phyloP scores from a whole-genome alignment of 1,140 invertebrate species.

The Zaprionus taronus region DNA sequence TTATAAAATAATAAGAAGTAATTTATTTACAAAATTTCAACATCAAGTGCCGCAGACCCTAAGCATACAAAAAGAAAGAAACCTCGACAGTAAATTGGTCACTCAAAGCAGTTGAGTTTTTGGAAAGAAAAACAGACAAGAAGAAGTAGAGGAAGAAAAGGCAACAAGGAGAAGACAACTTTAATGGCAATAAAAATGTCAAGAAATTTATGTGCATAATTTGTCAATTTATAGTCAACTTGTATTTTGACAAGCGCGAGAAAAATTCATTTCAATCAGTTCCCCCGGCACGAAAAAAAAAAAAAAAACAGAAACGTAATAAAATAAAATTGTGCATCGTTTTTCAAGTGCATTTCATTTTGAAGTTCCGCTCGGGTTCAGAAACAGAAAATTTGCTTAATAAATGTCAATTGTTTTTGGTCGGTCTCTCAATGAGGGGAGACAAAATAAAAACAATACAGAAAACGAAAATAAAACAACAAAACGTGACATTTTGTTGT shows the following conservation, averaged over 20 bases:
- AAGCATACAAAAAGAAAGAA: slow-evolving; percentile 24
- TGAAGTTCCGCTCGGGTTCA: slow-evolving; percentile 23
- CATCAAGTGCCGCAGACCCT: slow-evolving; percentile 54
- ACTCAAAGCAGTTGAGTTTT: slow-evolving; percentile 71
- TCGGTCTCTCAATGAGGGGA: slow-evolving; percentile 27
- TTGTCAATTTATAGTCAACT: slow-evolving; percentile 64
- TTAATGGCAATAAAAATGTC: slow-evolving; percentile 70
- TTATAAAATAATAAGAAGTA: slow-evolving; percentile 57
- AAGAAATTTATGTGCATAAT: slow-evolving; percentile 67
- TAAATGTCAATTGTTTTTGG: slow-evolving; percentile 74
- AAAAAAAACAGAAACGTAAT: slow-evolving; percentile 15
- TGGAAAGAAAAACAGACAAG: slow-evolving; percentile 2
- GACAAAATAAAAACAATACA: slow-evolving; percentile 30
- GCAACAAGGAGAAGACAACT: slow-evolving; percentile 23
- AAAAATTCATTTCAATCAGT: slow-evolving; percentile 65
- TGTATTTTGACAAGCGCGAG: slow-evolving; percentile 70
- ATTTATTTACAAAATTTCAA: slow-evolving; percentile 63
- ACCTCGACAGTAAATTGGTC: slow-evolving; percentile 56
- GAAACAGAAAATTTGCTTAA: slow-evolving; percentile 52
- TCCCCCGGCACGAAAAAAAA: slow-evolving; percentile 3
- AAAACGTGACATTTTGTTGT: slow-evolving; percentile 80
- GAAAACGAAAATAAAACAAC: slow-evolving; percentile 62
- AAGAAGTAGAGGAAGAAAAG: background rate
- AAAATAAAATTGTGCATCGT: slow-evolving; percentile 43
- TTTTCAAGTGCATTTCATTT: slow-evolving; percentile 62